Base-by-base conservation (phyloP, 2,888 invertebrate genomes). In the Brachynemurus nebulosus region DNA sequence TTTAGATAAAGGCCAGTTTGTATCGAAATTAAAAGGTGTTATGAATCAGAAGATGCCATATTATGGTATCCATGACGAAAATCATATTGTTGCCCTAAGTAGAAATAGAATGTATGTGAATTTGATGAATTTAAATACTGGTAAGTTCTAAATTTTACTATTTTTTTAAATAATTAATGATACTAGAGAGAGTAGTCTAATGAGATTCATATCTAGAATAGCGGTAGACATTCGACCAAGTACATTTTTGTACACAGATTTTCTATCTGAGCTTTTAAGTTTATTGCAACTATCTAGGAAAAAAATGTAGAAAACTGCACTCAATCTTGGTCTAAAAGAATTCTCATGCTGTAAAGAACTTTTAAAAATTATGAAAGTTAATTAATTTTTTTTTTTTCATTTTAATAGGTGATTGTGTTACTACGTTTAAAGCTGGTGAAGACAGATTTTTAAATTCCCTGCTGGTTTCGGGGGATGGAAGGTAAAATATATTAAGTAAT, bases 11-110 rank as follows among this genome's bases (percentile, higher is more conserved):
- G 89, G 86, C 48, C 69, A 65, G 51, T 75, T 78, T 60, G 57
- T 82, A 55, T 78, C 80, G 9, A 79, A 84, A 33, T 63, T 88
- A 37, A 83, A 86, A 58, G 86, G 86, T 25, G 85, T 90, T 20
- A 89, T 90, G 86, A 90, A 90, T 68, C 88, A 90, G 62, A 88
- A 86, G 64, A 86, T 89, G 88, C 88, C 90, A 45, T 89, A 78
- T 62, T 91, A 82, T 64, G 89, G 86, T 1, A 71, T 88, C 8
- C 86, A 89, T 60, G 85, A 86, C 66, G 65, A 75, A 41, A 75
- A 76, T 41, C 88, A 89, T 59, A 66, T 84, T 48, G 89, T 90
- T 23, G 81, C 88, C 3, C 69, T 91, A 27, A 82, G 89, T 6
- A 69, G 90, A 46, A 90, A 90, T 67, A 67, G 88, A 55, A 88